Evolutionary conservation across 2,888 invertebrate genomes (phyloP).

Genomic region (Philonicus albiceps): DNA sequence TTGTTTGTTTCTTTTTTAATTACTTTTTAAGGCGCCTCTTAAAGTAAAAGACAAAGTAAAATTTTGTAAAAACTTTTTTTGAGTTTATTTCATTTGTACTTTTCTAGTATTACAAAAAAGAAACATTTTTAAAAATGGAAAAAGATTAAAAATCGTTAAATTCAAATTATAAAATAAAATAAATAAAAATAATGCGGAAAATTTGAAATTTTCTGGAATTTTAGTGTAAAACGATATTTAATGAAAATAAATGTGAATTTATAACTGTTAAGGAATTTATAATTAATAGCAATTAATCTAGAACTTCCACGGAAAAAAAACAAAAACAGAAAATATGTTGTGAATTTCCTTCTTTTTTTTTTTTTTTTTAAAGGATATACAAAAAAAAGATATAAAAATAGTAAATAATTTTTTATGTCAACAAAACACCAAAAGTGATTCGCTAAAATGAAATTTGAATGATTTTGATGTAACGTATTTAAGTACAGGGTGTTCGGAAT

Average conservation of each 20-base stretch:
- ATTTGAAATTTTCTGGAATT: neutral
- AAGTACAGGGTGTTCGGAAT: too few species aligned
- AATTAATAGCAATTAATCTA: neutral
- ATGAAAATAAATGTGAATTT: slow-evolving; percentile 14
- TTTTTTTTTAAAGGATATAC: too few species aligned
- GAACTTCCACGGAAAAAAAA: neutral
- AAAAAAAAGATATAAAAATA: too few species aligned
- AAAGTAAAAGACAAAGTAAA: too few species aligned
- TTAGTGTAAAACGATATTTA: neutral
- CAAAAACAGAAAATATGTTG: neutral
- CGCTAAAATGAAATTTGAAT: neutral
- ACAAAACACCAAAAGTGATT: neutral
- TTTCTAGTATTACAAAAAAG: too few species aligned
- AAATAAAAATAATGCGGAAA: neutral
- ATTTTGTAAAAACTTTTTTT: too few species aligned
- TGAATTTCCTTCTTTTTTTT: neutral
- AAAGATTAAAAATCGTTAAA: neutral
- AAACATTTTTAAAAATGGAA: too few species aligned
- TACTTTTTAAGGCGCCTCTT: too few species aligned
- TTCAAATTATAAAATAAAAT: too few species aligned
- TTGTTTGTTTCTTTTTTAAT: too few species aligned
- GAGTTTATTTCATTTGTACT: too few species aligned
- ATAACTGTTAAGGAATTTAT: slow-evolving; percentile 13
- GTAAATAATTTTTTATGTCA: neutral
- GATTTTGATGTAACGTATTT: too few species aligned